Evolutionary conservation across 64 coral and sea anemone genomes (phyloP), one percentile per base, ranked within the genome.

Genomic region (Pachyseris speciosa): DNA sequence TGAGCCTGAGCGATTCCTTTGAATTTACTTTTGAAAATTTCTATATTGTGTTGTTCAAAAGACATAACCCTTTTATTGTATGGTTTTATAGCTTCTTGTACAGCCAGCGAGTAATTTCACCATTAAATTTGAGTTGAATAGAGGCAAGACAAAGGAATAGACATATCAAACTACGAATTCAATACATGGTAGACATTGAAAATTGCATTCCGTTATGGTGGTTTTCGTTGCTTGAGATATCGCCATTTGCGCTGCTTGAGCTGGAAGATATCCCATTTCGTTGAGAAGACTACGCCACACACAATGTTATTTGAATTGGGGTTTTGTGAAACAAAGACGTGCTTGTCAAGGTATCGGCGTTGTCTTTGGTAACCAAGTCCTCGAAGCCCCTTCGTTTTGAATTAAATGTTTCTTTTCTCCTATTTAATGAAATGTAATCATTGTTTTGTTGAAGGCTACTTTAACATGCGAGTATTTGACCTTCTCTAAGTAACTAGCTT

Each of bases 161-260:
- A 97, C 95, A 93, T 97, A 97, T 97, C 95, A 97, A 89, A 48
- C 76, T 80, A 55, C 20, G 53, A 88, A 86, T 93, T 97, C 79
- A 93, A 93, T 97, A 45, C 78, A 45, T 37, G 19, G 58, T 93
- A 97, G 95, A 97, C 90, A 94, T 84, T 84, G 87, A 92, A 75
- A 53, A 73, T 76, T 69, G 57, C 83, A 36, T 42, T 77, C 72
- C 55, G 69, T 85, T 91, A 86, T 86, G 53, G 69, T 85, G 36
- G 78, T 72, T 91, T 75, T 91, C 39, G 71, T 32, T 22, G 69
- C 32, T 39, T 68, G 61, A 50, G 72, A 65, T 87, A 41, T 34
- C 34, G 26, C n/a, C 52, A 74, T 42, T 45, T 64, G 47, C 7
- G 34, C 42, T 30, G 40, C 65, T 60, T 84, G 22, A 74, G 34